A percentile compares a stretch with the other conserved stretches of the same genome.
These are phyloP conservation scores for Turdus rufiventris DNA, from an alignment of 2,113 vertebrate species.

Conservation along the genomic window DNA sequence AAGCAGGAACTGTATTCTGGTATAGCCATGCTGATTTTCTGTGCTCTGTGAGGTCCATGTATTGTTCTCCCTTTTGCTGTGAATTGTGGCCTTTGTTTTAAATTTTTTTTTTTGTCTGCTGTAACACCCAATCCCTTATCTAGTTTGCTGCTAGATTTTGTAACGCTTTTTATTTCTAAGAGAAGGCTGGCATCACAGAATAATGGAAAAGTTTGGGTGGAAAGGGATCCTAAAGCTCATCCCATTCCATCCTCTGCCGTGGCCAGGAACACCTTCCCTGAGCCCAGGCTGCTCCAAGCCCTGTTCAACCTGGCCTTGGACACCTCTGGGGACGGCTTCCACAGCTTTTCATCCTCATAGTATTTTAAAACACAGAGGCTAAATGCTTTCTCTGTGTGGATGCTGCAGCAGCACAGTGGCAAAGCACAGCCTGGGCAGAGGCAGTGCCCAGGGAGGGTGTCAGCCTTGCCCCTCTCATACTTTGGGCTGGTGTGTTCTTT, in stretches of 20 bases:
- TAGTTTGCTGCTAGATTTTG: neutral
- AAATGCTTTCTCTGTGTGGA: neutral
- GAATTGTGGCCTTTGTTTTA: neutral
- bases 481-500: neutral
- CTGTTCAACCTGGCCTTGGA: fast-evolving
- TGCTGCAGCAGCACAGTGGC: neutral
- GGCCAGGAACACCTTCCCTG: neutral
- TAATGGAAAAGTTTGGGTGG: neutral
- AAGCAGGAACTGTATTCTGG: neutral
- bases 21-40: neutral
- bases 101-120: neutral
- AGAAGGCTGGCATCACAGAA: neutral
- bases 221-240: neutral
- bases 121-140: neutral
- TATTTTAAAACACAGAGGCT: neutral
- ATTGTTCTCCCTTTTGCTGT: neutral
- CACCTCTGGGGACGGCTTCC: too few species aligned
- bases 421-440: neutral
- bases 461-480: neutral
- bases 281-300: neutral
- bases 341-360: neutral
- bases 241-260: neutral
- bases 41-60: fast-evolving
- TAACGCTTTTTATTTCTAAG: neutral
- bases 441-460: neutral